Evolutionary conservation across 1,140 invertebrate species (phyloP), one percentile per base, ranked within the genome.

Genomic region (Ceratoteleas bidentatus): DNA sequence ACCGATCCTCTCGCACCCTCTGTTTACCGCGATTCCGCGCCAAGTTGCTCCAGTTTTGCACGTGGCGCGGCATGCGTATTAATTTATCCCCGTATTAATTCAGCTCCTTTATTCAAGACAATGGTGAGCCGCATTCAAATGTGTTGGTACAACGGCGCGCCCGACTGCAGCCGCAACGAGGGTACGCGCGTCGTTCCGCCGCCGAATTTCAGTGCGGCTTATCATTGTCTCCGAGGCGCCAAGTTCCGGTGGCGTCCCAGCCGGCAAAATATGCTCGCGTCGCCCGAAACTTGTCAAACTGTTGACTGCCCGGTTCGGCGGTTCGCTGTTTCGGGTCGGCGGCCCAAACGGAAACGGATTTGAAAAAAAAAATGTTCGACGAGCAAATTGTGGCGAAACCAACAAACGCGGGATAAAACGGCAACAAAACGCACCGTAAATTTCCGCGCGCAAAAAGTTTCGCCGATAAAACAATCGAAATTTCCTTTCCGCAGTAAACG

Each of bases 31-130:
- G 43, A 49, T 66, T 79, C 68, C 50, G 45, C n/a, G 1, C 53
- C n/a, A 66, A 79, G 61, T 70, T 57, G 53, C 60, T 52, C 66
- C 45, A 70, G 60, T 78, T 78, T 65, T 53, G 58, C 66, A 65
- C 45, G 43, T 49, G 50, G 50, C 32, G 32, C 57, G 3, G 14
- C 10, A 10, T 73, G 61, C 68, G 77, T 74, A 74, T 81, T 74
- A 81, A 81, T 74, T 74, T 70, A 74, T 81, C 64, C 58, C 45
- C 62, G 47, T 74, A 81, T 74, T 81, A 74, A 81, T 81, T 70
- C 53, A 58, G 11, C 60, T 70, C 70, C 78, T 81, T 70, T 81
- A 74, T 81, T 81, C 70, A 52, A 57, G 60, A 74, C 64, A 81
- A 81, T 81, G 58, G 58, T 58, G 54, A 81, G 64, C 69, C 69